Percentiles rank a stretch among this genome's conserved stretches.
Conservation (phyloP, 2,113 vertebrate species). For the Charadrius vociferus region DNA sequence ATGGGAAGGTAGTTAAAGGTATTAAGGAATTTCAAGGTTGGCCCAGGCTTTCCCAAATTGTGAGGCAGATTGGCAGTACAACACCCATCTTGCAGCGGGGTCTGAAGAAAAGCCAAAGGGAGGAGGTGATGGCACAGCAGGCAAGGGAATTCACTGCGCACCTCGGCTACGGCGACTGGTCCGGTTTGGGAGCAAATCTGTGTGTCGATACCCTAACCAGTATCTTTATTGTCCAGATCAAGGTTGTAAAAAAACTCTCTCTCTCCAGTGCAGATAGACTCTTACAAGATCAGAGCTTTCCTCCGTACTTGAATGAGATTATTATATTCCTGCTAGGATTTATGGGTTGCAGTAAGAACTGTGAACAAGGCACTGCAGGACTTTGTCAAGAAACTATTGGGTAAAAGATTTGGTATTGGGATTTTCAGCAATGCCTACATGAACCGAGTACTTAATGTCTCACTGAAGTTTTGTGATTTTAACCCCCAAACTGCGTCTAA, state of each 20-base stretch:
- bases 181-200: neutral
- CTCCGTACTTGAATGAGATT: neutral
- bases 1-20: neutral
- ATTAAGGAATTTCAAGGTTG: neutral
- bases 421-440: neutral
- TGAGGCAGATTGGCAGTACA: neutral
- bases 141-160: neutral
- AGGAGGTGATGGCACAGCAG: neutral
- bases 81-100: neutral
- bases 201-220: fast-evolving
- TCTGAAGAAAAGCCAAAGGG: neutral
- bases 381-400: neutral
- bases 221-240: neutral
- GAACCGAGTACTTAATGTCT: neutral
- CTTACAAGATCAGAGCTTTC: neutral
- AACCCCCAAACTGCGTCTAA: neutral
- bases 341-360: neutral
- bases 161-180: neutral
- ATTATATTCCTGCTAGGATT: neutral
- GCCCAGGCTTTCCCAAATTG: neutral
- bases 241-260: neutral
- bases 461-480: neutral
- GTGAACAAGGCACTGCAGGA: neutral
- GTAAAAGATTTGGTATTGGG: neutral
- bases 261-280: neutral